Percentiles rank a stretch among this genome's conserved stretches.
Conservation (phyloP, 92 coral and sea anemone species). For the Epizoanthus scotinus region DNA sequence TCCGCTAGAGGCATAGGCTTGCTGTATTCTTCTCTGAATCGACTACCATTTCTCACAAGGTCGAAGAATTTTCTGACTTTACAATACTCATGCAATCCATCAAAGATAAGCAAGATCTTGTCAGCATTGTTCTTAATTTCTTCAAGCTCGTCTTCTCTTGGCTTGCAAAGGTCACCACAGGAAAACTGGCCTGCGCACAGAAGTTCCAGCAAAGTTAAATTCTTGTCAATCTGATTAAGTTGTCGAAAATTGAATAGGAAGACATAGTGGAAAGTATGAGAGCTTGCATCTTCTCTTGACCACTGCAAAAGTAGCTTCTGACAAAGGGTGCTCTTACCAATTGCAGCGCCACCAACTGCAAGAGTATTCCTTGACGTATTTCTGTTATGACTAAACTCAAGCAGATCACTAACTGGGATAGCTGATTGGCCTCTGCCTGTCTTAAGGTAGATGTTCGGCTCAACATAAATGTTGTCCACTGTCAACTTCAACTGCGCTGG, state of each 20-base stretch:
- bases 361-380: conserved; percentile 6
- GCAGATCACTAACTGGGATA: conserved; percentile 3
- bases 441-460: conserved; percentile 35
- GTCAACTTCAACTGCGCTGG: conserved; percentile 38
- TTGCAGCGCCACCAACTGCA: conserved; percentile 27
- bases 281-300: conserved; percentile 12
- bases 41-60: conserved; percentile 40
- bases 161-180: conserved; percentile 32
- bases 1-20: conserved; percentile 41
- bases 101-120: conserved; percentile 34
- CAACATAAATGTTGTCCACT: conserved; percentile 25
- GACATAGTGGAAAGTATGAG: conserved; percentile 13
- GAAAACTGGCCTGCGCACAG: conserved; percentile 42
- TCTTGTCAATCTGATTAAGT: conserved; percentile 23
- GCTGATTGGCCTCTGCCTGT: conserved; percentile 16
- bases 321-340: conserved; percentile 36
- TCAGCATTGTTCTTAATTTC: conserved; percentile 18
- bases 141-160: conserved; percentile 37
- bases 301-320: conserved; percentile 33
- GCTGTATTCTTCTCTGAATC: conserved; percentile 41
- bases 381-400: not conserved
- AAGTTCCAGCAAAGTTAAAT: conserved; percentile 26
- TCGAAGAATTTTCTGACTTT: conserved; percentile 19
- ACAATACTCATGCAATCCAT: conserved; percentile 33
- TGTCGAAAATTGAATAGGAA: conserved; percentile 33